Evolutionary conservation across 2,113 vertebrate genomes (phyloP), one percentile per base, ranked within the genome.

Genomic region (Phrynosoma blainvillii): DNA sequence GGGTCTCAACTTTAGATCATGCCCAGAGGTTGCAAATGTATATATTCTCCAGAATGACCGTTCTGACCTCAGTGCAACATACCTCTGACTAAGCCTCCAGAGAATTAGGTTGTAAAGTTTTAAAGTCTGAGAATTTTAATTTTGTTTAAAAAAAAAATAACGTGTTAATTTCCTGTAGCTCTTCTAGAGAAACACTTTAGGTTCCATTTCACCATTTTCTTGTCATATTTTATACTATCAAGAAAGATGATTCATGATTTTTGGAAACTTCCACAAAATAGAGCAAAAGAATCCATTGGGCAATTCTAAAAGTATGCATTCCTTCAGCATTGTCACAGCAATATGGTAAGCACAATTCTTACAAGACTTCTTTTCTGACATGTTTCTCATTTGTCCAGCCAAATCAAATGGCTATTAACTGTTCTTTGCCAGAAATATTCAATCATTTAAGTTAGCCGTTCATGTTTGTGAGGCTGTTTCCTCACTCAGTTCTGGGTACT

Each of bases 171-270:
- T 87, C 92, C 90, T 84, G 90, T 89, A 94, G 93, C 87, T 82
- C 82, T 88, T 95, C 93, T 90, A 91, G 71, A 90, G 84, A 95
- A 97, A 95, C 78, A 75, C 0, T 40, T 91, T 91, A 2, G 0
- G 62, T 54, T 91, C 79, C 59, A 89, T 92, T 94, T 88, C 81
- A 71, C 87, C 59, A 88, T 2, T 90, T 36, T 66, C n/a, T 70
- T 56, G 47, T 8, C 6, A 0, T 8, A 6, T 92, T 95, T 95
- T 92, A 73, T 90, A 82, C 82, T 96, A 95, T 96, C 92, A 92
- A 95, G 95, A 96, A 89, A 12, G 25, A 84, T 95, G 94, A 96
- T 95, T 96, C 95, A 96, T 90, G 94, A 91, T 94, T 96, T 94
- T 93, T 96, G 93, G 90, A 95, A 96, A 90, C 88, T 80, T 89